Evolutionary conservation across 2,888 invertebrate genomes (phyloP).

Genomic region (Zygothrica quintamaculata): DNA sequence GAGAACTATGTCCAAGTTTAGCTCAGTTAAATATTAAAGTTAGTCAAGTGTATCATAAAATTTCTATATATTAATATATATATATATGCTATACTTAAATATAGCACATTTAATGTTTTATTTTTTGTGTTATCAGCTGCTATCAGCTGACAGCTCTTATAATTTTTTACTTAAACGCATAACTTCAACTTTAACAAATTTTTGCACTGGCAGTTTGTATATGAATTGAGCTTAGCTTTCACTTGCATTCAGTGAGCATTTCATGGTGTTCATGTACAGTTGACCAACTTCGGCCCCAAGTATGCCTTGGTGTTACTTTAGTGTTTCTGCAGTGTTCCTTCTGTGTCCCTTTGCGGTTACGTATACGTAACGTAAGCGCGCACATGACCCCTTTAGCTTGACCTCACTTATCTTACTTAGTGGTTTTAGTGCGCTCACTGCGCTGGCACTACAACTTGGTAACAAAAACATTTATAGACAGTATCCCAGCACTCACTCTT

Average conservation of each 20-base stretch:
- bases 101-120: too few species aligned
- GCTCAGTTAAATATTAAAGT: too few species aligned
- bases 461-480: conserved; percentile 69
- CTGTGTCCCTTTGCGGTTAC: conserved; percentile 33
- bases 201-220: neutral
- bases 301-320: too few species aligned
- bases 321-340: too few species aligned
- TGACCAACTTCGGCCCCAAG: too few species aligned
- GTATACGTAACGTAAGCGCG: conserved; percentile 67
- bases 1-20: too few species aligned
- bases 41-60: too few species aligned
- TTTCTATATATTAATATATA: too few species aligned
- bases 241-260: too few species aligned
- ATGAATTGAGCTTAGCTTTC: too few species aligned
- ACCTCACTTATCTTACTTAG: conserved; percentile 81
- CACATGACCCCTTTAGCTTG: conserved; percentile 80
- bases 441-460: conserved; percentile 51
- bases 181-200: conserved; percentile 32
- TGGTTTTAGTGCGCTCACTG: conserved; percentile 69
- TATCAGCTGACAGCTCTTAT: conserved; percentile 33
- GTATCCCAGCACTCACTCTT: conserved; percentile 1
- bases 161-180: conserved; percentile 35
- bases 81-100: too few species aligned
- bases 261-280: too few species aligned
- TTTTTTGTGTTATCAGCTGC: conserved; percentile 11